These are phyloP conservation scores for Cecidostiba fungosa DNA, from an alignment of 2,888 invertebrate species.

Conservation along the genomic window DNA sequence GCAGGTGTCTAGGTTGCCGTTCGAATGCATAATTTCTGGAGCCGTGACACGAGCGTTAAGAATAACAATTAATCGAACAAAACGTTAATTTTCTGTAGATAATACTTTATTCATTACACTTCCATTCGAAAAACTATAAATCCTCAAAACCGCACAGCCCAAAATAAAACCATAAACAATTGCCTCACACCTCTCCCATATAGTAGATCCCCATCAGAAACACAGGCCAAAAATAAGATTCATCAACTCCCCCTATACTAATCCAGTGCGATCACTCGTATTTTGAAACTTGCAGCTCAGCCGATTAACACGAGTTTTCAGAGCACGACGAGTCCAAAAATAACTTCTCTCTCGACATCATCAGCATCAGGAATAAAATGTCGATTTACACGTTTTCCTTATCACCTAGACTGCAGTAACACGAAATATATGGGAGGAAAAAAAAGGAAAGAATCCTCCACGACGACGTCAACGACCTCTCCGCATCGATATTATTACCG, in stretches of 20 bases:
- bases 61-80: too few relatives aligned
- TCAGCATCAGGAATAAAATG: background rate
- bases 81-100: too few relatives aligned
- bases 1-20: background rate
- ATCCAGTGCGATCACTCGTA: background rate
- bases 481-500: slow-evolving; percentile 9
- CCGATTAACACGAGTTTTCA: background rate
- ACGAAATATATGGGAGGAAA: background rate
- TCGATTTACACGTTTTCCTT: slow-evolving; percentile 2
- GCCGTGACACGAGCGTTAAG: too few relatives aligned
- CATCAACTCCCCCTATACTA: background rate
- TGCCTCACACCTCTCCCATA: background rate
- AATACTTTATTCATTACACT: background rate
- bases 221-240: slow-evolving; percentile 2
- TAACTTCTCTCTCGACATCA: background rate
- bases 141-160: background rate
- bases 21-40: background rate
- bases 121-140: background rate
- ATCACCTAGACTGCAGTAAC: background rate
- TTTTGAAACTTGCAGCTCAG: background rate
- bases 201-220: background rate
- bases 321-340: background rate
- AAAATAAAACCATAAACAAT: background rate
- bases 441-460: background rate
- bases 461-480: background rate